Conservation (phyloP, 2,797 vertebrate genomes). For the Girardinus metallicus region DNA sequence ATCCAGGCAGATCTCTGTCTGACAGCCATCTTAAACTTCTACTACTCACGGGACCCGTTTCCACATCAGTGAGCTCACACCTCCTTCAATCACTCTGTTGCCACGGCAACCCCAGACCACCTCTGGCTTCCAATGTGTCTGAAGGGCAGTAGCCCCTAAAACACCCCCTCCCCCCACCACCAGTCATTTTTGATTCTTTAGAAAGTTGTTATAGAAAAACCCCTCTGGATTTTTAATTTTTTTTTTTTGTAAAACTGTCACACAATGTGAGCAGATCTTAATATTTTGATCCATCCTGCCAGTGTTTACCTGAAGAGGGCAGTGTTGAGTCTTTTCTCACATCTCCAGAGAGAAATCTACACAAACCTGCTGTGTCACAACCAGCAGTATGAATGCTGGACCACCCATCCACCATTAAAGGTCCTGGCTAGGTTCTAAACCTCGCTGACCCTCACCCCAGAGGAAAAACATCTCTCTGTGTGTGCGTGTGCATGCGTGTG, state of each 20-base stretch:
- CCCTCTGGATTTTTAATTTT: not conserved
- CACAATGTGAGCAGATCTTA: not conserved
- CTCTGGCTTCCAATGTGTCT: constrained; percentile 68
- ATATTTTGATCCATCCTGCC: not conserved
- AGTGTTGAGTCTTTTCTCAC: constrained; percentile 81
- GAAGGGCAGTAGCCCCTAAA: constrained; percentile 36
- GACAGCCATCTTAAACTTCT: constrained; percentile 72
- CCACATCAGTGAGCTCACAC: constrained; percentile 77
- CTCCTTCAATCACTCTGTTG: constrained; percentile 78
- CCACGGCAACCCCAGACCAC: constrained; percentile 83
- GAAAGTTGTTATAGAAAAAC: not conserved
- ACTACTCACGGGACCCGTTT: constrained; percentile 22
- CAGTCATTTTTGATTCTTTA: constrained; percentile 19
- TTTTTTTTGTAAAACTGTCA: not conserved
- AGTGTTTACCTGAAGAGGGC: constrained; percentile 83
- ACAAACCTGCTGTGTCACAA: constrained; percentile 77
- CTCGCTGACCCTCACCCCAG: constrained; percentile 65
- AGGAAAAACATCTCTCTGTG: constrained; percentile 55
- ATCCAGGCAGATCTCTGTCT: constrained; percentile 49
- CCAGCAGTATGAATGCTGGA: constrained; percentile 61
- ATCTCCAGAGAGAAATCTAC: constrained; percentile 31
- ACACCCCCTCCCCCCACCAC: constrained; percentile 6
- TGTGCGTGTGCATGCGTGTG: not conserved
- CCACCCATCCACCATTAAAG: constrained; percentile 82
- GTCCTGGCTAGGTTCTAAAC: constrained; percentile 57